These are phyloP conservation scores for Pyrocoelia pectoralis DNA, from an alignment of 2,888 invertebrate species.

Conservation along the genomic window DNA sequence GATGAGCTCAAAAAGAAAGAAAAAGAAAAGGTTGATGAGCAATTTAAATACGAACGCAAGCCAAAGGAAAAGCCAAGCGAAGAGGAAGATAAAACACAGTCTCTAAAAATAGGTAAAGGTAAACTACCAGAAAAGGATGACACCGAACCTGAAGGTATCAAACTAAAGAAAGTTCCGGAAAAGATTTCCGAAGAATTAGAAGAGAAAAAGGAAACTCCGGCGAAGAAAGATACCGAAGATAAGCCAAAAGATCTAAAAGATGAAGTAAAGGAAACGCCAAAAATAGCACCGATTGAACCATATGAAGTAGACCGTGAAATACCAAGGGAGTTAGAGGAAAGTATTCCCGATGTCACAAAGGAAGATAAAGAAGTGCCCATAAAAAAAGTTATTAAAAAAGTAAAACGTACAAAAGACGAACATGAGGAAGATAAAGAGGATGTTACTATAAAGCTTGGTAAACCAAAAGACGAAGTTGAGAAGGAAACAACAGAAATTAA, in stretches of 20 bases:
- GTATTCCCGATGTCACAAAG: slow-evolving; percentile 52
- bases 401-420: slow-evolving; percentile 39
- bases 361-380: slow-evolving; percentile 45
- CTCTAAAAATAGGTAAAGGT: slow-evolving; percentile 60
- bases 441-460: slow-evolving; percentile 47
- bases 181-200: slow-evolving; percentile 51
- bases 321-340: slow-evolving; percentile 51
- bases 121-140: slow-evolving; percentile 54
- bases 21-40: slow-evolving; percentile 44
- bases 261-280: slow-evolving; percentile 54
- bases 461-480: slow-evolving; percentile 49
- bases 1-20: slow-evolving; percentile 53
- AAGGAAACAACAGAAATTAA: slow-evolving; percentile 52
- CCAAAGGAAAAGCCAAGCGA: slow-evolving; percentile 38
- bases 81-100: slow-evolving; percentile 50
- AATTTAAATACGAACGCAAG: slow-evolving; percentile 47
- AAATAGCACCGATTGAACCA: slow-evolving; percentile 54
- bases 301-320: slow-evolving; percentile 56
- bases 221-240: slow-evolving; percentile 43
- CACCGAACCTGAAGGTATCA: slow-evolving; percentile 46
- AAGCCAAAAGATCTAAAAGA: slow-evolving; percentile 52
- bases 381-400: slow-evolving; percentile 42
- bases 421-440: slow-evolving; percentile 44
- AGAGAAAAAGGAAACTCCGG: slow-evolving; percentile 24
- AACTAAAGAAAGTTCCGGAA: slow-evolving; percentile 57